These are phyloP conservation scores for Hirtodrosophila trivittata DNA, from an alignment of 2,888 invertebrate species.

Conservation along the genomic window DNA sequence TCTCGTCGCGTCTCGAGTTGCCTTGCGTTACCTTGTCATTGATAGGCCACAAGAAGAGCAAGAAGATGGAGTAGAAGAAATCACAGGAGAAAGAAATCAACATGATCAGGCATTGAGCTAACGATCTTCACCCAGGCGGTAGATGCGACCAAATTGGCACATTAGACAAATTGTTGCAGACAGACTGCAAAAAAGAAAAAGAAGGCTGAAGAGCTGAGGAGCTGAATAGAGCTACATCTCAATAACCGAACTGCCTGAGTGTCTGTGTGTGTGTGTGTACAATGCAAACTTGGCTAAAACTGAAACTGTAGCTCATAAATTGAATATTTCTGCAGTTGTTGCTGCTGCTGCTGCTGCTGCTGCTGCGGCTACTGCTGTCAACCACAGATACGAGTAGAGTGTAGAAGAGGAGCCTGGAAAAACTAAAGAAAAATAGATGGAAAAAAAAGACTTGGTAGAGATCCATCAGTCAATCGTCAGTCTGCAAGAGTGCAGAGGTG, in stretches of 20 bases:
- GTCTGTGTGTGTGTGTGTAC: neutral
- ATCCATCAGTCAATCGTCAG: slow-evolving; percentile 63
- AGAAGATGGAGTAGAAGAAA: slow-evolving; percentile 9
- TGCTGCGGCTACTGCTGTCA: slow-evolving; percentile 29
- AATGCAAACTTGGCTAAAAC: slow-evolving; percentile 41
- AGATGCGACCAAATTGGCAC: slow-evolving; percentile 74
- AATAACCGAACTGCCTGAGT: slow-evolving; percentile 49
- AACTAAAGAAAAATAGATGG: neutral
- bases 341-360: neutral
- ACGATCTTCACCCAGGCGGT: slow-evolving; percentile 52
- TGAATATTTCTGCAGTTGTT: slow-evolving; percentile 37
- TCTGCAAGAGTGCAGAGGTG: slow-evolving; percentile 56
- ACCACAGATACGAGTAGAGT: slow-evolving; percentile 25
- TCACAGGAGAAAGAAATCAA: slow-evolving; percentile 58
- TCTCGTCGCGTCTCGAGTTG: neutral
- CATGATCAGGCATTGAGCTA: slow-evolving; percentile 54
- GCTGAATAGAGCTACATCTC: slow-evolving; percentile 54
- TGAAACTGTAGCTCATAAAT: slow-evolving; percentile 56
- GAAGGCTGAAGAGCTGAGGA: slow-evolving; percentile 7
- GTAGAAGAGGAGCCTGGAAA: slow-evolving; percentile 1
- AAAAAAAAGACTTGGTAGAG: slow-evolving; percentile 2
- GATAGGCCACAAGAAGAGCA: slow-evolving; percentile 57
- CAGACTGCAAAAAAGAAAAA: slow-evolving; percentile 29
- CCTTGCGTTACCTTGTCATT: slow-evolving; percentile 65
- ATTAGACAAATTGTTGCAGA: slow-evolving; percentile 77